Percentiles rank a stretch among this genome's conserved stretches.
These are phyloP conservation scores for Lysandra bellargus DNA, from an alignment of 2,888 invertebrate genomes.

Conservation along the genomic window DNA sequence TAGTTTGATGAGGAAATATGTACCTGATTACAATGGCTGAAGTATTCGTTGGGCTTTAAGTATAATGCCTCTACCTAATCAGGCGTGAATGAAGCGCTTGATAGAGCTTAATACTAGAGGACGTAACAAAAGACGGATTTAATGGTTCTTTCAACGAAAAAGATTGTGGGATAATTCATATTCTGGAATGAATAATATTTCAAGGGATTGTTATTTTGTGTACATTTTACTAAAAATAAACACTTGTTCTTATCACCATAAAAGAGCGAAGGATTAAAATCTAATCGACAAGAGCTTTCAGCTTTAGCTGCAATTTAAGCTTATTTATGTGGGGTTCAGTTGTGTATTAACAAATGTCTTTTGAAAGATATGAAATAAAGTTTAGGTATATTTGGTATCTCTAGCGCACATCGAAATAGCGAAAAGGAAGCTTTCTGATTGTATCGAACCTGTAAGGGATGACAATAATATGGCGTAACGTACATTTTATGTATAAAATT, in stretches of 20 bases:
- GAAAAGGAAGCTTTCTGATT: not conserved
- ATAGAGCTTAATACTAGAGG: slow-evolving; percentile 20
- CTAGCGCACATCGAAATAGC: not conserved
- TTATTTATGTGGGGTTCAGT: not conserved
- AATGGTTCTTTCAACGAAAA: not conserved
- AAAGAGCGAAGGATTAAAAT: not conserved
- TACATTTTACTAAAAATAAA: not conserved
- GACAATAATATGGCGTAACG: slow-evolving; percentile 12
- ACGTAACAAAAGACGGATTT: slow-evolving; percentile 21
- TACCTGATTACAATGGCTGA: not conserved
- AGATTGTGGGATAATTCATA: not conserved
- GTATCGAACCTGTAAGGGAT: slow-evolving; percentile 8
- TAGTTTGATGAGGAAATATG: not conserved
- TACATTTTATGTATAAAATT: slow-evolving; percentile 16
- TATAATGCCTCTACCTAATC: slow-evolving; percentile 7
- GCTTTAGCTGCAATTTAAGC: not conserved
- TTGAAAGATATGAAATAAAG: not conserved
- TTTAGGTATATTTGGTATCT: not conserved
- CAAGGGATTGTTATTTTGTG: not conserved
- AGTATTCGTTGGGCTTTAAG: not conserved
- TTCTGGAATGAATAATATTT: not conserved
- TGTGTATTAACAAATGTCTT: too few species aligned
- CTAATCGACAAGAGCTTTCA: not conserved
- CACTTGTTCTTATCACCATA: not conserved
- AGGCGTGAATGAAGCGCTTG: slow-evolving; percentile 19